Evolutionary conservation across 1,140 invertebrate species (phyloP).

Genomic region (Polypedilum pembai): DNA sequence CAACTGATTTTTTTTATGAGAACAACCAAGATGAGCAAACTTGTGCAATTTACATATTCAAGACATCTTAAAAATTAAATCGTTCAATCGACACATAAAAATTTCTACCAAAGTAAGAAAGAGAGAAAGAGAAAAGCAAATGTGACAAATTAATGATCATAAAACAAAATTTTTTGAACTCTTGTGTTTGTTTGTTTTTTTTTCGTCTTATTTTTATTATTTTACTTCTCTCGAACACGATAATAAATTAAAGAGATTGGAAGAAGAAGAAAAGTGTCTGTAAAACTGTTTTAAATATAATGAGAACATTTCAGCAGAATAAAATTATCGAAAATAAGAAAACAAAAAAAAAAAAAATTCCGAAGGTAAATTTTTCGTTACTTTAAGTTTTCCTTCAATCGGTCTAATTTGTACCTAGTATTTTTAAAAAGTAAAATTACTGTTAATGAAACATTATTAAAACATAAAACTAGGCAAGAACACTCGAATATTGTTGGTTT

Average conservation of each 20-base stretch:
- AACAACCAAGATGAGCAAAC: not conserved
- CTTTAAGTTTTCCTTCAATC: no score
- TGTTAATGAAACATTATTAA: no score
- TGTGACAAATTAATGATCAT: slow-evolving; percentile 28
- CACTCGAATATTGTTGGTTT: no score
- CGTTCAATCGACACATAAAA: slow-evolving; percentile 22
- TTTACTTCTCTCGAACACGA: not conserved
- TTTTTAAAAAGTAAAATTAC: no score
- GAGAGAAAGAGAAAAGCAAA: not conserved
- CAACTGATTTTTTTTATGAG: not conserved
- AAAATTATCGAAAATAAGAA: no score
- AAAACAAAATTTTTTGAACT: not conserved
- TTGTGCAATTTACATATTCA: slow-evolving; percentile 1
- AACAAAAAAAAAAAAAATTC: no score
- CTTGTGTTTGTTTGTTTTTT: slow-evolving; percentile 12
- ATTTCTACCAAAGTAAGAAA: not conserved
- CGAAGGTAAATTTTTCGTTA: no score
- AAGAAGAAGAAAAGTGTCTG: not conserved
- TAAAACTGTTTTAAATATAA: no score
- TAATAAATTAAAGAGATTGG: not conserved
- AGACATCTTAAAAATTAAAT: slow-evolving; percentile 10
- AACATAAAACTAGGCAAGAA: no score
- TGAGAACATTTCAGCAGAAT: no score
- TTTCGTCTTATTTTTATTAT: not conserved
- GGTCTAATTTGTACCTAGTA: no score